Conservation (phyloP, 2,797 vertebrate species). For the Catostomus latipinnis region DNA sequence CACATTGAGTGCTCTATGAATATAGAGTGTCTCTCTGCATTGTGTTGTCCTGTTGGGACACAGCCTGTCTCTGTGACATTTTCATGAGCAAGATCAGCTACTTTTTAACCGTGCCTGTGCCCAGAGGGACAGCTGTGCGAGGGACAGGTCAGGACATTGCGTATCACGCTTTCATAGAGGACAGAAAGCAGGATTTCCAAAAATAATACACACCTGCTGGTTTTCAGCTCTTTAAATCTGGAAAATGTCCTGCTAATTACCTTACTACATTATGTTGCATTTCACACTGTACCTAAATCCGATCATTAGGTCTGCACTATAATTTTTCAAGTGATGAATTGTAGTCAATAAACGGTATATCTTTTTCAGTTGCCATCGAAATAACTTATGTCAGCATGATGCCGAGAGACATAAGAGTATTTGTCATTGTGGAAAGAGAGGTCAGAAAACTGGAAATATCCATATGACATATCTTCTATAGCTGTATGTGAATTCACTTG, state of each 20-base stretch:
- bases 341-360: too few species aligned
- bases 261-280: constrained; percentile 14
- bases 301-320: too few species aligned
- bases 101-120: constrained; percentile 67
- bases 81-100: constrained; percentile 64
- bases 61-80: constrained; percentile 50
- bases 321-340: too few species aligned
- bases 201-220: constrained; percentile 39
- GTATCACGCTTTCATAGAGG: constrained; percentile 23
- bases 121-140: constrained; percentile 66
- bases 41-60: constrained; percentile 40
- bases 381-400: too few species aligned
- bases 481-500: too few species aligned
- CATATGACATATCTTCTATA: too few species aligned
- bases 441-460: too few species aligned
- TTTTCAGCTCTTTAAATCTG: background rate
- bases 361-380: too few species aligned
- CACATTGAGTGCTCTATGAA: constrained; percentile 4
- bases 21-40: background rate
- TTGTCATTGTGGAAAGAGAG: too few species aligned
- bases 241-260: constrained; percentile 4
- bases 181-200: constrained; percentile 30
- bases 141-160: constrained; percentile 30
- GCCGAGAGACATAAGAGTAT: too few species aligned
- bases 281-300: too few species aligned